Base-by-base conservation (phyloP, 1,140 invertebrate species). In the Nixonia krombeini region DNA sequence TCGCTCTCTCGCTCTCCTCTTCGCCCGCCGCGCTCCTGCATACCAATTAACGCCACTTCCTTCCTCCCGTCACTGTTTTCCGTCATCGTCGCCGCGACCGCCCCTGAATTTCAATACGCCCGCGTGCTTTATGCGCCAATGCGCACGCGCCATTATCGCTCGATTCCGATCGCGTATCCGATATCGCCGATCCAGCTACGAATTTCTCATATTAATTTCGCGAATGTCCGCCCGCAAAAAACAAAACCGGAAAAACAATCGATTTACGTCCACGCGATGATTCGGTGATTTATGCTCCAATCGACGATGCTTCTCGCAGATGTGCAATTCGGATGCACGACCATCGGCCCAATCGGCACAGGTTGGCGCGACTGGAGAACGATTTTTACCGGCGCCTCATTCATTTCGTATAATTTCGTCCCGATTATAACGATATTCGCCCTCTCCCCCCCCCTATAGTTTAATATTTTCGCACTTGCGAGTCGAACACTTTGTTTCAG, bases 21-120 rank as follows among this genome's bases (percentile, higher is more conserved):
- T 53, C 55, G 33, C 33, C 46, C 46, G 47, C n/a, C 52, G 25
- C 35, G 59, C 55, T 58, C 70, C 76, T 75, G 79, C 75, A 81
- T 81, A 80, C 72, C 62, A 80, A 81, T 74, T 45, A 72, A 42
- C 62, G 59, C 46, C 69, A 81, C 78, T 81, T 81, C 79, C 79
- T 81, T 81, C 79, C 79, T 79, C 74, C 61, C 61, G 72, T 75
- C 74, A 65, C 71, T 73, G 68, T 72, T 76, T 75, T 78, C 78
- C 73, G 78, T 70, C 75, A 72, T 66, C 64, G 59, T 18, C 61
- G 52, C 26, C 59, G 37, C 59, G 37, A 50, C 50, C 53, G 56
- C 59, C 55, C 16, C 57, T 79, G 75, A 79, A 79, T 78, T 73
- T 77, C 65, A 79, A 79, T 79, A 71, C 51, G 31, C 44, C 52